Percentiles rank a stretch among this genome's conserved stretches.
Evolutionary conservation across 2,888 invertebrate species (phyloP).

Genomic region (Podotricha telesiphe): DNA sequence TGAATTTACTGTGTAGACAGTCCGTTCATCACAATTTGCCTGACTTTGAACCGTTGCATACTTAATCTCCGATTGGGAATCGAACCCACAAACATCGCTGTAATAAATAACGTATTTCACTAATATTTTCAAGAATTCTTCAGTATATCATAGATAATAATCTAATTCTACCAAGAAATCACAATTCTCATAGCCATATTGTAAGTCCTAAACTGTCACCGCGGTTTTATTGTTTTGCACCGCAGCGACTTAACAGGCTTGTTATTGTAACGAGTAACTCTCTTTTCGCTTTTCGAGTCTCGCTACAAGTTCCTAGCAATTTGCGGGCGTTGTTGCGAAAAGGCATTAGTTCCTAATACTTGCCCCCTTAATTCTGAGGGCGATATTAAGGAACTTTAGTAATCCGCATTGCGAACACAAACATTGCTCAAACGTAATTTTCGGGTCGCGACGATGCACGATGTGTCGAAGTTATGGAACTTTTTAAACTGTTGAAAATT

Average conservation of each 20-base stretch:
- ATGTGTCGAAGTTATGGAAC: conserved; percentile 35
- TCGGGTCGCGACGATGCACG: conserved; percentile 29
- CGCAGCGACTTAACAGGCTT: conserved; percentile 67
- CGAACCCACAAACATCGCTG: too few relatives aligned
- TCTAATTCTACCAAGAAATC: conserved; percentile 15
- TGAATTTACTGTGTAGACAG: too few relatives aligned
- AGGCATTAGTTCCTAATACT: conserved; percentile 38
- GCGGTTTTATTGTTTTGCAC: conserved; percentile 67
- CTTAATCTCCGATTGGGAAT: too few relatives aligned
- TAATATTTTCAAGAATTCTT: too few relatives aligned
- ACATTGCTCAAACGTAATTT: conserved; percentile 44
- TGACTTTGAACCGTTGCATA: too few relatives aligned
- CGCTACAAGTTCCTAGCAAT: conserved; percentile 59
- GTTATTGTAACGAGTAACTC: conserved; percentile 66
- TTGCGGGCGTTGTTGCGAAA: conserved; percentile 65
- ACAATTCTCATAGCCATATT: conserved; percentile 49
- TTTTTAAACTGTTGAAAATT: conserved; percentile 33
- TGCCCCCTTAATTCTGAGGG: conserved; percentile 39
- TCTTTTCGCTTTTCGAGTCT: conserved; percentile 53
- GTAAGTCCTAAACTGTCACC: conserved; percentile 65
- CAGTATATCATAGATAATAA: background rate
- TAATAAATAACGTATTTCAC: too few relatives aligned
- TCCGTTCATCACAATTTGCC: too few relatives aligned
- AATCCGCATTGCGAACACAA: conserved; percentile 45
- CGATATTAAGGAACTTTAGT: conserved; percentile 37